Evolutionary conservation across 2,888 invertebrate genomes (phyloP), one percentile per base, ranked within the genome.

Genomic region (Ennomos erosarius): DNA sequence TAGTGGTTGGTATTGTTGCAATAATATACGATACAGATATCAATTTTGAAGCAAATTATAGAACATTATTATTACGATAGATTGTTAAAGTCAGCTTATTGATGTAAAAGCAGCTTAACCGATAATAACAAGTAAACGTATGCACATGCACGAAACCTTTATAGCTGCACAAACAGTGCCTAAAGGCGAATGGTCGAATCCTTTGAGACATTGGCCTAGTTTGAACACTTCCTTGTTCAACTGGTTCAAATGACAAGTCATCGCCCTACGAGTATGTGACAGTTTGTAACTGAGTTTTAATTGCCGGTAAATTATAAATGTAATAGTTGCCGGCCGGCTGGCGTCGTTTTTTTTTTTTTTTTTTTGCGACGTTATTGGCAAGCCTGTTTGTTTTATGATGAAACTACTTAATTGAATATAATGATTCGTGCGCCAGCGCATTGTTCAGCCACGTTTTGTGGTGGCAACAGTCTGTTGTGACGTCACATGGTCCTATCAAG

Each of bases 201-300:
- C 48, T 50, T 48, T 26, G 12, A 56, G 51, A 55, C 57, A 56
- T 62, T 65, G 62, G 59, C 62, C 62, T 57, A 59, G 33, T 52
- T 51, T 16, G n/a, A 9, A 53, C 46, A 51, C 60, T 65, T 62
- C 65, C 60, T 57, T 54, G 54, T 46, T 43, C 0, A 52, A 54
- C 59, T 51, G 51, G 36, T 52, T 34, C 5, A n/a, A 51, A 35
- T 33, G 10, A 43, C 13, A 43, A 52, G 44, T 44, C 44, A 52
- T 52, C 38, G 44, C 34, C 34, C 38, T 39, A 49, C 12, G n/a
- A 36, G 13, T 16, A 46, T 38, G 33, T 33, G 33, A 48, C 48
- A 48, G 33, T 47, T 39, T 33, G 43, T 51, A 36, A 51, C 13
- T 26, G 11, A 40, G 33, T 36, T 50, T 51, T 43, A 51, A 43